Evolutionary conservation across 2,888 invertebrate species (phyloP), one percentile per base, ranked within the genome.

Genomic region (Aphodius sticticus): DNA sequence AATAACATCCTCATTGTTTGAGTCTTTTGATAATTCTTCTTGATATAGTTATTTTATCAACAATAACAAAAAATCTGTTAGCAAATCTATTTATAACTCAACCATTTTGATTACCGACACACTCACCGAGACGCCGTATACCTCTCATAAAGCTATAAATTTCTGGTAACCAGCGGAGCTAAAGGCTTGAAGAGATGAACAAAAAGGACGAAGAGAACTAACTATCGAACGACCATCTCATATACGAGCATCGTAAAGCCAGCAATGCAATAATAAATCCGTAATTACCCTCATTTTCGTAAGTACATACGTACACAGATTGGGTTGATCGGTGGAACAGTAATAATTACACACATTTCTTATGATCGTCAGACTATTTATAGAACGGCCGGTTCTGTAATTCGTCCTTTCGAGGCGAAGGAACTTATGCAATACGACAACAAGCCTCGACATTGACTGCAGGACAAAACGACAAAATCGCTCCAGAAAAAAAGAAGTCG

Each of bases 371-470:
- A 5, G 53, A 12, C 74, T 74, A 74, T 74, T 36, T 74, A 74
- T 74, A 74, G 74, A 74, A 74, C 36, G 36, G 12, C 36, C 16
- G 36, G 74, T 74, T 74, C 53, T 53, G 53, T 53, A 53, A 53
- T 53, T 74, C 26, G 74, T 74, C 74, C 74, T 74, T 74, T 35
- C 6, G 74, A 74, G 74, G 74, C 37, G 37, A 74, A 74, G 74
- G 74, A 77, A 77, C 69, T 77, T 77, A 77, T 77, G 77, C 77
- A 77, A 77, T 69, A 74, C 26, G 36, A 74, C 53, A 74, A 74
- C 26, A 53, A 12, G 53, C 53, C 53, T 53, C 53, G 53, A 53
- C 53, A 53, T 53, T 76, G 35, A 78, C 53, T 26, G 70, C 26
- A 38, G 15, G 16, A 78, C 69, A 74, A 69, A 37, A 69, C 15